A percentile compares a stretch with the other conserved stretches of the same genome.
Conservation (phyloP, 37 sponge, comb jelly and placozoan species). For the Aplysina aerophoba region DNA sequence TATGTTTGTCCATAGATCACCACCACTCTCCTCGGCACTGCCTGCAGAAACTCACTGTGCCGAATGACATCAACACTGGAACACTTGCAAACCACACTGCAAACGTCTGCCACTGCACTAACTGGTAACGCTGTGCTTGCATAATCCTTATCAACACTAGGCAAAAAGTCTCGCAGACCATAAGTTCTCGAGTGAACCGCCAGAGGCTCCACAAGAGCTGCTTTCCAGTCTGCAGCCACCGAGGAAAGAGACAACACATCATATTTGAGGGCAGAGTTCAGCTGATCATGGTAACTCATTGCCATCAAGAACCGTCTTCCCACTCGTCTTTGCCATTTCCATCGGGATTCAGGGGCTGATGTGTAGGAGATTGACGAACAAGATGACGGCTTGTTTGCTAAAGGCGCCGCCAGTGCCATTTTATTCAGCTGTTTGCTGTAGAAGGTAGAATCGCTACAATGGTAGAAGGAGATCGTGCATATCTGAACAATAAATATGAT, state of each 20-base stretch:
- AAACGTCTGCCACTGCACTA: neutral
- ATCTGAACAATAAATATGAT: too few relatives aligned
- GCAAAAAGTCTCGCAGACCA: slow-evolving; percentile 34
- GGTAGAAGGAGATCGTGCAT: too few relatives aligned
- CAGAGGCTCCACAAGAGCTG: slow-evolving; percentile 42
- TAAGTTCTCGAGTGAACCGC: slow-evolving; percentile 35
- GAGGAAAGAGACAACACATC: slow-evolving; percentile 32
- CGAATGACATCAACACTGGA: neutral
- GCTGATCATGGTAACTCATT: slow-evolving; percentile 53
- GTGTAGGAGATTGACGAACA: too few relatives aligned
- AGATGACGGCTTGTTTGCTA: too few relatives aligned
- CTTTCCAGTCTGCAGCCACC: slow-evolving; percentile 51
- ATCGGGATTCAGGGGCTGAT: too few relatives aligned
- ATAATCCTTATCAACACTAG: neutral
- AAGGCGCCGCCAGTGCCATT: too few relatives aligned
- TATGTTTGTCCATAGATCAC: neutral
- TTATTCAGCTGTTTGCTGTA: too few relatives aligned
- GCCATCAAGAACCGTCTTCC: slow-evolving; percentile 28
- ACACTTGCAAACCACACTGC: neutral
- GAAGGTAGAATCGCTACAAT: too few relatives aligned
- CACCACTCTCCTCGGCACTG: neutral
- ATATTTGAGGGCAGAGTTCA: slow-evolving; percentile 40
- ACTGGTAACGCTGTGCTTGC: neutral
- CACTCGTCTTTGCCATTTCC: too few relatives aligned
- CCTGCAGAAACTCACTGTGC: neutral